A percentile compares a stretch with the other conserved stretches of the same genome.
phyloP scores from a whole-genome alignment of 2,113 vertebrate species.

The Phalacrocorax pelagicus region DNA sequence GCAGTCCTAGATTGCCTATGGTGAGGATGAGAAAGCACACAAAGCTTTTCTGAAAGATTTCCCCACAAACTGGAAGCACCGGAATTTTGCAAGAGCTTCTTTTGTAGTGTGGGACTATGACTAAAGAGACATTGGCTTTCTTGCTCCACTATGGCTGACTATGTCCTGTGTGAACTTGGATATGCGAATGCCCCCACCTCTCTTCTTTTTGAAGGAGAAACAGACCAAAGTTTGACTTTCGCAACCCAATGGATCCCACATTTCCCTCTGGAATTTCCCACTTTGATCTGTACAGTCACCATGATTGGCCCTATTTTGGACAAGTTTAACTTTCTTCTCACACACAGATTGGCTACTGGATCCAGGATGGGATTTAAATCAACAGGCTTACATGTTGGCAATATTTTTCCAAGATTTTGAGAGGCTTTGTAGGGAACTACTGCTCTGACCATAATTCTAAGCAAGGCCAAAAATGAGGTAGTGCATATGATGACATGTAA shows the following conservation, averaged over 20 bases:
- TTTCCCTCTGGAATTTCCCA: neutral
- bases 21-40: neutral
- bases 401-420: neutral
- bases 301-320: neutral
- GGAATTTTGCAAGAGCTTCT: constrained; percentile 15
- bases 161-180: neutral
- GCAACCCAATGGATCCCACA: neutral
- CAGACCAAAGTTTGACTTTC: neutral
- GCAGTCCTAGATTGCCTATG: neutral
- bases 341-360: neutral
- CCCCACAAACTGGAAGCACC: neutral
- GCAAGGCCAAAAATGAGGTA: neutral
- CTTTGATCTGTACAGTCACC: neutral
- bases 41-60: neutral
- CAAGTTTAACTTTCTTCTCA: neutral
- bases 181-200: neutral
- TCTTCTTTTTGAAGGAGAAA: neutral
- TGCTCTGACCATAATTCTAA: neutral
- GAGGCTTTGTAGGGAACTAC: neutral
- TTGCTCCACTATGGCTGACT: neutral
- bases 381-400: neutral
- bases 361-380: neutral
- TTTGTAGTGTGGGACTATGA: neutral
- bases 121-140: neutral
- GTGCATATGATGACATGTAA: neutral